Evolutionary conservation across 2,888 invertebrate species (phyloP).

Genomic region (Drosophila borborema): DNA sequence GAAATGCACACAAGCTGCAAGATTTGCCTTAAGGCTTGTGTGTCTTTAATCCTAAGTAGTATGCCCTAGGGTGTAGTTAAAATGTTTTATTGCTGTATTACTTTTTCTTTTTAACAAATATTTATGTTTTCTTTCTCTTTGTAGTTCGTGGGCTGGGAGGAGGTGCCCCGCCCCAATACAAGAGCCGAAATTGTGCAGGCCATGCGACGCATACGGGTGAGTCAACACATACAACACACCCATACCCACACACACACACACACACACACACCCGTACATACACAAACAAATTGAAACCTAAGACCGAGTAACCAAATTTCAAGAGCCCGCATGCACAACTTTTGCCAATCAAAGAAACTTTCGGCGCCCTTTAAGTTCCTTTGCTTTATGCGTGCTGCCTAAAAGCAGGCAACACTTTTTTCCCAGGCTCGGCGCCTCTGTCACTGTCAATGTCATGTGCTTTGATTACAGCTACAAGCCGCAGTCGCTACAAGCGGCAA

Average conservation of each 20-base stretch:
- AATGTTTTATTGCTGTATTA: constrained; percentile 20
- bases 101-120: constrained; percentile 24
- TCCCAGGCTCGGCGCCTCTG: constrained; percentile 23
- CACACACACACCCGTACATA: neutral
- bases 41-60: constrained; percentile 7
- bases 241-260: too few relatives aligned
- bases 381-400: constrained; percentile 22
- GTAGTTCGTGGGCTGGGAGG: constrained; percentile 99
- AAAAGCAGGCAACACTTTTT: constrained; percentile 60
- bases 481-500: constrained; percentile 11
- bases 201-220: constrained; percentile 98
- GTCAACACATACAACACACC: constrained; percentile 81
- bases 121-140: constrained; percentile 85
- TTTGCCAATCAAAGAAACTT: constrained; percentile 60
- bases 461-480: constrained; percentile 70
- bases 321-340: constrained; percentile 38
- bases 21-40: neutral
- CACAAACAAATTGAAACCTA: constrained; percentile 16
- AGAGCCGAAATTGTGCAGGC: constrained; percentile 99
- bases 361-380: constrained; percentile 46
- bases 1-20: constrained; percentile 52
- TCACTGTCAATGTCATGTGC: constrained; percentile 57
- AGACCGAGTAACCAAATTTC: constrained; percentile 19
- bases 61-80: constrained; percentile 28
- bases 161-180: constrained; percentile 97